A percentile compares a stretch with the other conserved stretches of the same genome.
These are phyloP conservation scores for Tetraneura akinire DNA, from an alignment of 1,140 invertebrate genomes.

Conservation along the genomic window DNA sequence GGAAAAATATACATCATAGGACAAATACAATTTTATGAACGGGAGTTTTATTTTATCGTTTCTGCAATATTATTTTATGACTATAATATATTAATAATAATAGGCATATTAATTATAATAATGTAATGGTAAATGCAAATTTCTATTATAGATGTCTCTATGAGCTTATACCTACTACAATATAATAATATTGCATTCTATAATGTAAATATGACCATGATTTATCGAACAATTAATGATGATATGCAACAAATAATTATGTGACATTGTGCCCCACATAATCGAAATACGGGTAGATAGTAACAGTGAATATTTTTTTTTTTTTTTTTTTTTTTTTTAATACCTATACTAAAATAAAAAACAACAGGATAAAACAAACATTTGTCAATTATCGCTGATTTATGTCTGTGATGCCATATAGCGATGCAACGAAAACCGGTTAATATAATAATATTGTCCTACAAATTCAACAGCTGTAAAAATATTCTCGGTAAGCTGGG, in stretches of 20 bases:
- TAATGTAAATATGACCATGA: neutral
- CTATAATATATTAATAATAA: no score
- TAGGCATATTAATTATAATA: no score
- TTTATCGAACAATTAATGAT: no score
- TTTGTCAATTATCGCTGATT: conserved; percentile 38
- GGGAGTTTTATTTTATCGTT: no score
- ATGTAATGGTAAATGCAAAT: neutral
- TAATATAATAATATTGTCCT: conserved; percentile 41
- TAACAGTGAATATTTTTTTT: neutral
- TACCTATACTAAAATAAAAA: neutral
- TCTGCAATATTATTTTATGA: no score
- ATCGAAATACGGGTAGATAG: conserved; percentile 1
- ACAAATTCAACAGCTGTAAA: conserved; percentile 27
- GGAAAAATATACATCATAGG: no score
- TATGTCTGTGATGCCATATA: conserved; percentile 2
- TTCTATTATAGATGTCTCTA: neutral
- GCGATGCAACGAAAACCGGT: conserved; percentile 19
- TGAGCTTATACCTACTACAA: neutral
- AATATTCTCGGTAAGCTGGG: conserved; percentile 11
- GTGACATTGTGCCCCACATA: conserved; percentile 1
- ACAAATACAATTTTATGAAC: no score
- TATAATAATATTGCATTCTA: neutral
- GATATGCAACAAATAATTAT: neutral
- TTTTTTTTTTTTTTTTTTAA: no score
- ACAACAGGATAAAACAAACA: neutral